Base-by-base conservation (phyloP, 2,888 invertebrate species). In the Polietes domitor region DNA sequence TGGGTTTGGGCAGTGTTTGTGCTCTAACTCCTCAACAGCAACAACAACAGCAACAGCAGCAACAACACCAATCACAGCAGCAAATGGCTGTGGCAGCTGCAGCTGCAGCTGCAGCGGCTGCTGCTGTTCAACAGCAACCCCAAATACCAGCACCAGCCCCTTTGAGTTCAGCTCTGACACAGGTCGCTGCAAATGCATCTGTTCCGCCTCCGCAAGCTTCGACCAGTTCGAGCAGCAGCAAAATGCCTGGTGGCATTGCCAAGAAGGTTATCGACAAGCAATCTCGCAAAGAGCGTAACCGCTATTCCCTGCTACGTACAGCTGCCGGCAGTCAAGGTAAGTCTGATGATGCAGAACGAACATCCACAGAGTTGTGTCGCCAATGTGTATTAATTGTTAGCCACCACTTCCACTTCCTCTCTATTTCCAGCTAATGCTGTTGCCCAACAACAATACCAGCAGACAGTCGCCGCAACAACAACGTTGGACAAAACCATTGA, bases 401-500 rank as follows among this genome's bases (percentile, higher is more conserved):
- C 17, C 12, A 50, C 12, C 26, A 12, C 53, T 19, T 15, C 50
- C 37, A 32, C n/a, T 32, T 17, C 15, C 26, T 37, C 24, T 43
- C 15, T 55, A 63, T 41, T 74, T 76, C 12, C 65, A 90, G 91
- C 89, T 1, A 91, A 91, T 65, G 90, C 91, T 72, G 90, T 82
- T 21, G 85, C 86, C 53, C 92, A 91, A 63, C 92, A 91, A 53
- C 90, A 91, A 74, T 91, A 89, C 77, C 87, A 91, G 17, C 90
- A 91, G 68, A 91, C 90, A 83, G 89, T 90, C 19, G 89, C 89
- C 50, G 92, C 91, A 85, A 92, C 93, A 77, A 89, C 88, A 21
- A 93, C 93, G 85, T 94, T 95, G 87, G 95, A 95, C 91, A 95
- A 95, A 87, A 95, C 95, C 87, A 96, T 98, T 94, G 98, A 99